Evolutionary conservation across 2,797 vertebrate genomes (phyloP).

Genomic region (Meda fulgida): DNA sequence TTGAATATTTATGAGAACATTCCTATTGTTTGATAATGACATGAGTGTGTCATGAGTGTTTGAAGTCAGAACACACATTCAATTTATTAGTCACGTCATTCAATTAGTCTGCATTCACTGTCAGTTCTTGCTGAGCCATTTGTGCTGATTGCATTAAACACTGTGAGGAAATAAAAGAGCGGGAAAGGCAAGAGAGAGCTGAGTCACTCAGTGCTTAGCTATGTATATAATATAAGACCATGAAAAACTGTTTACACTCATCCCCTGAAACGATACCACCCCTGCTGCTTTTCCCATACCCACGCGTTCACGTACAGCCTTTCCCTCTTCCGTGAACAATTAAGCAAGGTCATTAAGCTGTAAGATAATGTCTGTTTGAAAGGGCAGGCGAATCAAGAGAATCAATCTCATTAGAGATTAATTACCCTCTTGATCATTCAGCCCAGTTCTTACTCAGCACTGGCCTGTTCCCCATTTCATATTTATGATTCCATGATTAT

Average conservation of each 20-base stretch:
- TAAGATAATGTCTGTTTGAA: conserved; percentile 61
- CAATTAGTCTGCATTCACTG: background rate
- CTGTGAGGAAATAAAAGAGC: background rate
- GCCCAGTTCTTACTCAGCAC: conserved; percentile 52
- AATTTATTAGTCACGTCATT: conserved; percentile 29
- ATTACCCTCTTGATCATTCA: conserved; percentile 60
- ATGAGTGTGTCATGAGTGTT: conserved; percentile 29
- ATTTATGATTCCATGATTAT: conserved; percentile 40
- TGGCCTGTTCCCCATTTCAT: background rate
- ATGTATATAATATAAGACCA: conserved; percentile 1
- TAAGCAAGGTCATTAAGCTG: conserved; percentile 48
- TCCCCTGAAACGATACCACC: conserved; percentile 27
- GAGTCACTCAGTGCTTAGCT: background rate
- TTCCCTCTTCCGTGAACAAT: conserved; percentile 26
- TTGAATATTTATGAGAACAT: conserved; percentile 38
- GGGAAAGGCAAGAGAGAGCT: background rate
- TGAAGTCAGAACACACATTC: conserved; percentile 14
- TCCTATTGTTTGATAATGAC: conserved; percentile 28
- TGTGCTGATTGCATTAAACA: conserved; percentile 21
- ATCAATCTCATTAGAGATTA: conserved; percentile 67
- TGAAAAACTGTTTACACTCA: conserved; percentile 32
- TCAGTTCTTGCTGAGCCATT: conserved; percentile 17
- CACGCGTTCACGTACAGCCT: conserved; percentile 45
- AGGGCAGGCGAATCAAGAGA: conserved; percentile 63
- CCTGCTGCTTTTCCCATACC: conserved; percentile 59